Base-by-base conservation (phyloP, 2,113 vertebrate species). In the Turdus rufiventris region DNA sequence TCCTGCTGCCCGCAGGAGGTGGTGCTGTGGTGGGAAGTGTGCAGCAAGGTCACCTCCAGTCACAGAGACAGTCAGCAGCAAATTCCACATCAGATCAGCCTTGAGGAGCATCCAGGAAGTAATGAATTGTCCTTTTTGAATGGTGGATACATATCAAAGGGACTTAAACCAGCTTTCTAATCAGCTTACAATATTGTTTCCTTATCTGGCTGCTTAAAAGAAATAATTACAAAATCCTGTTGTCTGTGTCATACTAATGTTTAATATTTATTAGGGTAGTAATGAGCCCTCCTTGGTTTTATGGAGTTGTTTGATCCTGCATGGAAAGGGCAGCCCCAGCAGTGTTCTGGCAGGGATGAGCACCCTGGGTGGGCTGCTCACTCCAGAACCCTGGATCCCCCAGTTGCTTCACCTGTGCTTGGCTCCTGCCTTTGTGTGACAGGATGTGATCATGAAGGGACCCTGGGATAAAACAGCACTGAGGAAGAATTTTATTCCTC, bases 41-140 rank as follows among this genome's bases (percentile, higher is more conserved):
- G 57, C 43, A 56, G 50, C 42, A 7, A 81, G 57, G 61, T 85
- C 83, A 47, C 23, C 61, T 42, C 33, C 61, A 86, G 31, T 43
- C 77, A 65, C 2, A 84, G 78, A 63, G 66, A 79, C 1, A 0
- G 43, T 23, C 73, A 57, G 10, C 89, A 81, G 40, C 70, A 43
- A 89, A 60, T 76, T 60, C 34, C 54, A 38, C 5, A 1, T 28
- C 0, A 0, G 12, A 18, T 54, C 0, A 4, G 36, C 82, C 82
- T 93, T 78, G 82, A 92, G 85, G 51, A 58, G 72, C 87, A 81
- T 84, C 87, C 76, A 93, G 94, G 83, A 94, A 76, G 91, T 42
- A 74, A 96, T 94, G 87, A 96, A 94, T 88, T 62, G 57, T 68
- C 92, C 81, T 38, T 71, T 94, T 89, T 84, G 77, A 92, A 84